Base-by-base conservation (phyloP, 2,888 invertebrate genomes). In the Esperia sulphurella region DNA sequence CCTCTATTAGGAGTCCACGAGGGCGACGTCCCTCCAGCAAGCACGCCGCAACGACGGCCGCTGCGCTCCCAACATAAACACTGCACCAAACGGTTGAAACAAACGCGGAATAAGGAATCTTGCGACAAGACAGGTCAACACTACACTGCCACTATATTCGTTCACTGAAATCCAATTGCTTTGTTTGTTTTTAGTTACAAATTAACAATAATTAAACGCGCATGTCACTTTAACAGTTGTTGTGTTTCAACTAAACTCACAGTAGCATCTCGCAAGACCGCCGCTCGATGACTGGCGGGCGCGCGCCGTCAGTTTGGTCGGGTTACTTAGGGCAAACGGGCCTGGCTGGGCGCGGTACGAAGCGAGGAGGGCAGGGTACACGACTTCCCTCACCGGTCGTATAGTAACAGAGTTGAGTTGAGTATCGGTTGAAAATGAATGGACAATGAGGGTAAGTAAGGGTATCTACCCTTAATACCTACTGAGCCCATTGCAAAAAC, bases 21-120 rank as follows among this genome's bases (percentile, higher is more conserved):
- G 85, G 86, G 88, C 87, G 87, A 87, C 83, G 88, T 79, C 78
- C 82, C 76, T 84, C 78, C 78, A 79, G 71, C 75, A 77, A 78
- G 72, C 75, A 77, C 75, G 78, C 79, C 80, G 81, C 75, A 79
- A 75, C 69, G 70, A 71, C 83, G 71, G 72, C 75, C 76, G 79
- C 77, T 79, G 79, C 83, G 80, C 72, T 82, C 72, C 76, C 75
- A 81, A 88, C 87, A 87, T 87, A 89, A 89, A 89, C 88, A 89
- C 88, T 84, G 79, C 86, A 88, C 87, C 78, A 81, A 79, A 76
- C 75, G 66, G 66, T 68, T 68, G 73, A 47, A 81, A 73, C 71
- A 74, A 79, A 73, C 68, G 70, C 69, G 69, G 62, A 73, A 67
- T 68, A 59, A 55, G 54, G 51, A 60, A 71, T 63, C 52, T 66